Evolutionary conservation across 2,888 invertebrate species (phyloP), one percentile per base, ranked within the genome.

Genomic region (Linhomoeus sp.): DNA sequence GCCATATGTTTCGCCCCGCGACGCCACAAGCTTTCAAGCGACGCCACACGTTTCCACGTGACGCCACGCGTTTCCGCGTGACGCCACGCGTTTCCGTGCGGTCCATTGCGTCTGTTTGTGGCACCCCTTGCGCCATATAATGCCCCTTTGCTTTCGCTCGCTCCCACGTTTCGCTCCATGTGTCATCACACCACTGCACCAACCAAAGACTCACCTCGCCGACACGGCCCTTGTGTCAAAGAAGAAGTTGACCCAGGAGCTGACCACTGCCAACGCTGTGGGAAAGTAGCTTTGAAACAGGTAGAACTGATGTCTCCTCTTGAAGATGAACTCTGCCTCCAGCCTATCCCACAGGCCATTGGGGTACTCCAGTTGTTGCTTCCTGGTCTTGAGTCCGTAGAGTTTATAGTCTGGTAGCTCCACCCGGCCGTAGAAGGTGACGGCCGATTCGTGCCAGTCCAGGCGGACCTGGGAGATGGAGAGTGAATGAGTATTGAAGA

Each of bases 301-400:
- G 52, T 63, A 63, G 55, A 63, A 63, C 19, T 63, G 63, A 53
- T 62, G 63, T 26, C 63, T 55, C 24, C 63, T 54, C 5, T 60
- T 59, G 49, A 63, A 63, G 22, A 60, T 59, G 55, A 63, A 63
- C 49, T 59, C 58, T 14, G 33, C 43, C 25, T 55, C 52, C 1
- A 54, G 53, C 33, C 56, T 50, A 45, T 63, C 60, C 63, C 63
- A 63, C 38, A 63, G 55, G 22, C 63, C 63, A 47, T 63, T 63
- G 2, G 63, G 63, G 45, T 63, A 63, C 44, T 57, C 56, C 23
- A 64, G 49, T 37, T 58, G 43, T 45, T 58, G 55, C 43, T 60
- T 59, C 45, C 58, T 58, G 7, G 60, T 63, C 17, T 53, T 52
- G 61, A 61, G 63, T 22, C 60, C 59, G 38, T 59, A 57, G 42